Evolutionary conservation across 2,797 vertebrate genomes (phyloP).

Genomic region (Squalus acanthias): DNA sequence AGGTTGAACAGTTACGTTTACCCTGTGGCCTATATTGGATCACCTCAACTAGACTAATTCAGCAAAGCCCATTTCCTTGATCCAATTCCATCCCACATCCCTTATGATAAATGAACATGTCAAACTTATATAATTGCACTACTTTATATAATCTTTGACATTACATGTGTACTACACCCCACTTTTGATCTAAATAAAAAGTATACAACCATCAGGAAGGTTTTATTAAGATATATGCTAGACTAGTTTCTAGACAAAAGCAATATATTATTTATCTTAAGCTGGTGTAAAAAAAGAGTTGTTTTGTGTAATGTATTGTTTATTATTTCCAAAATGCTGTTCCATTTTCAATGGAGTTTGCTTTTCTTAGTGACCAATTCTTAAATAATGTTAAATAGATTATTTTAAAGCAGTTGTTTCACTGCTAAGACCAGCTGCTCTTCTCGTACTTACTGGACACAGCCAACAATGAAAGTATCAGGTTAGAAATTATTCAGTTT

Average conservation of each 20-base stretch:
- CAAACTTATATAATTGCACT: not conserved
- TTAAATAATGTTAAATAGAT: slow-evolving; percentile 28
- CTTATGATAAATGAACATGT: slow-evolving; percentile 33
- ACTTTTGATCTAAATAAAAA: not conserved
- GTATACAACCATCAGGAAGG: not conserved
- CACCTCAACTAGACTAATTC: not conserved
- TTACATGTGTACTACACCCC: slow-evolving; percentile 1
- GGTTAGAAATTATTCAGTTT: slow-evolving; percentile 22
- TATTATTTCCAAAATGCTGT: slow-evolving; percentile 21
- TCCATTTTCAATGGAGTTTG: not conserved
- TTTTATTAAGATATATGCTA: not conserved
- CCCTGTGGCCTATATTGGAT: not conserved
- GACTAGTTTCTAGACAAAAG: slow-evolving; percentile 19
- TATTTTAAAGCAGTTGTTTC: not conserved
- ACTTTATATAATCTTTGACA: slow-evolving; percentile 6
- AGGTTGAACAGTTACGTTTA: not conserved
- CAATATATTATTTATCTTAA: not conserved
- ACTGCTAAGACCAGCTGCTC: not conserved
- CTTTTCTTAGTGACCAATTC: not conserved
- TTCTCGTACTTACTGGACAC: not conserved
- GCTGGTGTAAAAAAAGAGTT: not conserved
- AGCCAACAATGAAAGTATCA: not conserved
- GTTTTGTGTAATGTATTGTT: not conserved
- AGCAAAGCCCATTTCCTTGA: not conserved
- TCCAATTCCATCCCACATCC: slow-evolving; percentile 28